Percentiles rank a stretch among this genome's conserved stretches.
Conservation (phyloP, 1,140 invertebrate species). For the Anastatus disparis region DNA sequence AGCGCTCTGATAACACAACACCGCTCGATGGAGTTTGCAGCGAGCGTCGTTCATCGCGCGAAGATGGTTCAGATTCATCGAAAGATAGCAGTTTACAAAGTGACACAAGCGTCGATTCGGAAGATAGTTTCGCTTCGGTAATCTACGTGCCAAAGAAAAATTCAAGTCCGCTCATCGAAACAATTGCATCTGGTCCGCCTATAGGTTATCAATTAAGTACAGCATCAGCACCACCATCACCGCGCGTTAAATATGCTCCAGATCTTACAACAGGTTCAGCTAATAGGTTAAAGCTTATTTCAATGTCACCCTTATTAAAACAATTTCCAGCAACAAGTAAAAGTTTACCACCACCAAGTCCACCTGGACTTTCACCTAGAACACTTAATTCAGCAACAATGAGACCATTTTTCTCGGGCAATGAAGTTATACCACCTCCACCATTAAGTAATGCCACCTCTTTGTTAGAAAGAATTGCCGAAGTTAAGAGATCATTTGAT, state of each 20-base stretch:
- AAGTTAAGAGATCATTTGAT: slow-evolving; percentile 16
- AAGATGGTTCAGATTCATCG: slow-evolving; percentile 90
- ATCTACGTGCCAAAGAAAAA: slow-evolving; percentile 84
- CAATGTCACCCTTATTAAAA: slow-evolving; percentile 60
- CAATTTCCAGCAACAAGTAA: slow-evolving; percentile 60
- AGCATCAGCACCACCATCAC: slow-evolving; percentile 78
- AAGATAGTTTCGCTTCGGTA: slow-evolving; percentile 91
- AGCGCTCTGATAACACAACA: no score
- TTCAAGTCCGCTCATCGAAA: slow-evolving; percentile 44
- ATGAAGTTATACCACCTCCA: background rate
- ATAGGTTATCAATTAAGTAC: slow-evolving; percentile 51
- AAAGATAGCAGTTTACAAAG: slow-evolving; percentile 93
- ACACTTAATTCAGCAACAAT: background rate
- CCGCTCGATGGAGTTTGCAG: slow-evolving; percentile 46
- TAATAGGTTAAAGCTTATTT: slow-evolving; percentile 57
- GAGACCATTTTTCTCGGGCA: slow-evolving; percentile 25
- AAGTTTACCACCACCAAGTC: slow-evolving; percentile 58
- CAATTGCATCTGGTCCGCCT: slow-evolving; percentile 21
- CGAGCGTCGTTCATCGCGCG: slow-evolving; percentile 76
- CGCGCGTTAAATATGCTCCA: slow-evolving; percentile 66
- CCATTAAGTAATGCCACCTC: no score
- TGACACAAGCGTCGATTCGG: slow-evolving; percentile 91
- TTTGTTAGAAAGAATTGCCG: slow-evolving; percentile 1
- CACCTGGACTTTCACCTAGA: slow-evolving; percentile 54
- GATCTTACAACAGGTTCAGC: slow-evolving; percentile 36